Base-by-base conservation (phyloP, 2,888 invertebrate species). In the Empis stercorea region DNA sequence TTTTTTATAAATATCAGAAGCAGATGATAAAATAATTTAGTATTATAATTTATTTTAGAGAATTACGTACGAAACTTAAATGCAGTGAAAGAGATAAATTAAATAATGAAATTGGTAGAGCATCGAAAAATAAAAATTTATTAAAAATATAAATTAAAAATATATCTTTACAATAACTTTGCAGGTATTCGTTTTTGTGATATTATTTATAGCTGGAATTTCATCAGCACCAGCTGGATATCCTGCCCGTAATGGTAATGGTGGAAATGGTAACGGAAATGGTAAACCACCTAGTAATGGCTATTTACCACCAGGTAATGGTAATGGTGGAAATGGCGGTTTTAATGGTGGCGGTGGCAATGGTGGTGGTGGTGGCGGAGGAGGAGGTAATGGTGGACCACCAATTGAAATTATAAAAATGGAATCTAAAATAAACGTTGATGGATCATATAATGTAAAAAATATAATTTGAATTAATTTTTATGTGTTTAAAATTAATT, bases 391-490 rank as follows among this genome's bases (percentile, higher is more conserved):
- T 0, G 57, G 57, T 3, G 63, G 56, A 5, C 61, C 63, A 34
- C 55, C 53, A 7, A 65, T 66, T 51, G 64, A 65, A 30, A 66
- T 66, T 43, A 57, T 66, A 4, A 66, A 63, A 47, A 54, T 61
- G 54, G 66, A 66, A 43, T 60, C 62, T 0, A 62, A 64, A 55
- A 54, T 68, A 4, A 65, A 61, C 44, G 52, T 55, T 6, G 66
- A 67, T 51, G 66, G 68, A 5, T 66, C 68, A 1, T 67, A 66
- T 47, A 63, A 57, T 60, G 66, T 68, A 53, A 53, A n/a, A n/a
- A n/a, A n/a, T n/a, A n/a, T n/a, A n/a, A n/a, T n/a, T n/a, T n/a
- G n/a, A n/a, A n/a, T n/a, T n/a, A 44, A 34, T 27, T 27, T 27
- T 27, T 27, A 27, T 16, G 11, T 17, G 11, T n/a, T 3, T 14